phyloP scores from a whole-genome alignment of 2,888 invertebrate species.

The Erebia aethiops region DNA sequence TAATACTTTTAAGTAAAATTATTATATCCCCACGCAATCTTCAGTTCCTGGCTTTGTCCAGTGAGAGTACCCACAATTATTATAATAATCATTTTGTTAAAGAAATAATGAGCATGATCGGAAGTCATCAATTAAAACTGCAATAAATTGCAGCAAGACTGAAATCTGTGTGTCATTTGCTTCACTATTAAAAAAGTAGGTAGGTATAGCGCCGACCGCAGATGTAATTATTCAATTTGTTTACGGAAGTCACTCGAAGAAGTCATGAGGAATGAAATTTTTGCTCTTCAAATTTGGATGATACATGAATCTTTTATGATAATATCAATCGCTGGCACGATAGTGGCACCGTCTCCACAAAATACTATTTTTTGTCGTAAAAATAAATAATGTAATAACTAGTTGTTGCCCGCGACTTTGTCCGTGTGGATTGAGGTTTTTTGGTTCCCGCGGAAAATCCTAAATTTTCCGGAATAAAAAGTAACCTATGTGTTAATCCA shows the following conservation, averaged over 20 bases:
- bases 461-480: too few species aligned
- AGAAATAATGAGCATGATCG: constrained; percentile 9
- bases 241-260: constrained; percentile 6
- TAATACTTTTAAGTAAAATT: too few species aligned
- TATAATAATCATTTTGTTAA: not conserved
- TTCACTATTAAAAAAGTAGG: constrained; percentile 17
- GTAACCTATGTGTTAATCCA: too few species aligned
- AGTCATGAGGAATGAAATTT: not conserved
- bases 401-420: too few species aligned
- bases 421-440: too few species aligned
- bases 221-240: constrained; percentile 8
- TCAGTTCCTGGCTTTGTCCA: too few species aligned
- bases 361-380: too few species aligned
- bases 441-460: too few species aligned
- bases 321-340: not conserved
- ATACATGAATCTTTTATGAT: constrained; percentile 1
- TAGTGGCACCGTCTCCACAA: too few species aligned
- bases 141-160: constrained; percentile 18
- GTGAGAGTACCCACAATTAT: too few species aligned
- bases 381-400: too few species aligned
- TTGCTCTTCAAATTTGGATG: not conserved
- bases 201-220: not conserved
- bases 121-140: constrained; percentile 29
- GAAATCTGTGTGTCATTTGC: constrained; percentile 18
- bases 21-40: too few species aligned